Percentiles rank a stretch among this genome's conserved stretches.
Evolutionary conservation across 2,888 invertebrate species (phyloP).

Genomic region (Venustoraphidia nigricollis): DNA sequence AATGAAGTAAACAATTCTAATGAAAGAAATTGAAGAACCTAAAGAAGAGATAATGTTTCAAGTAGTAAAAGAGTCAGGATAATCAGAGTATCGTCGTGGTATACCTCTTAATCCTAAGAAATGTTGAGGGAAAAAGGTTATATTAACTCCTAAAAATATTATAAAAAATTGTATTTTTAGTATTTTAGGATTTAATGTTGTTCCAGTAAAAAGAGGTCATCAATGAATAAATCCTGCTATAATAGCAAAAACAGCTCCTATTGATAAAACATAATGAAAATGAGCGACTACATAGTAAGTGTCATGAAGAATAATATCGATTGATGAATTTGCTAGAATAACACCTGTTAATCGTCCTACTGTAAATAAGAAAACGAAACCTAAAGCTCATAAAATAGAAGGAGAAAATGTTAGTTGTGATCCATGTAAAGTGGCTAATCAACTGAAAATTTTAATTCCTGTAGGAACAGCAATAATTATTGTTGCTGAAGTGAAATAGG

Average conservation of each 20-base stretch:
- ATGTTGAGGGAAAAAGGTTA: constrained; percentile 71
- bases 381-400: constrained; percentile 47
- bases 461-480: constrained; percentile 80
- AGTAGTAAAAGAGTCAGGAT: constrained; percentile 44
- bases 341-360: constrained; percentile 58
- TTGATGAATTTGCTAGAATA: constrained; percentile 54
- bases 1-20: constrained; percentile 40
- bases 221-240: constrained; percentile 57
- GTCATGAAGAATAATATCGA: constrained; percentile 65
- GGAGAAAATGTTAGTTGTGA: constrained; percentile 41
- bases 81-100: constrained; percentile 63
- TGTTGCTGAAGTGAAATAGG: constrained; percentile 70
- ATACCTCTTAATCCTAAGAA: constrained; percentile 55
- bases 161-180: constrained; percentile 53
- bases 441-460: constrained; percentile 72
- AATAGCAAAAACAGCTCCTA: constrained; percentile 67
- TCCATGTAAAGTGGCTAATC: constrained; percentile 55
- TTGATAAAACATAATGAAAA: constrained; percentile 67
- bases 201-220: constrained; percentile 50
- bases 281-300: constrained; percentile 77
- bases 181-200: constrained; percentile 38
- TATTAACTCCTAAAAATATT: constrained; percentile 63
- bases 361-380: constrained; percentile 66
- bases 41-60: constrained; percentile 55
- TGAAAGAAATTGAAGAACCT: constrained; percentile 46